These are phyloP conservation scores for Philereme transversata DNA, from an alignment of 2,888 invertebrate genomes.

Conservation along the genomic window DNA sequence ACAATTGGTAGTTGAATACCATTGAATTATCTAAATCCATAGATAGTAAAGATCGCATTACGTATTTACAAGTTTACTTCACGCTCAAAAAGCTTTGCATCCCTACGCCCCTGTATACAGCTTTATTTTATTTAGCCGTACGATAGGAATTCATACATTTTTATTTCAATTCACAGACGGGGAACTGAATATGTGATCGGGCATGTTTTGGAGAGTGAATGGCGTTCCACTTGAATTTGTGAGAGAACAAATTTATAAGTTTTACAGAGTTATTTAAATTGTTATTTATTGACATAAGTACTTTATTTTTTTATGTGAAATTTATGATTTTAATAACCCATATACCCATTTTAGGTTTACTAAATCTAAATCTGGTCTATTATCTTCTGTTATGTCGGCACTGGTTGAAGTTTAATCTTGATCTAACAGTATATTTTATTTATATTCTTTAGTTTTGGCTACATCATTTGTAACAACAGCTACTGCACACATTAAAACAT, in stretches of 20 bases:
- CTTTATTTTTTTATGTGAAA: no score
- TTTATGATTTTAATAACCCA: no score
- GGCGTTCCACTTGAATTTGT: constrained; percentile 18
- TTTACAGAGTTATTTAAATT: no score
- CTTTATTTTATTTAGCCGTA: constrained; percentile 63
- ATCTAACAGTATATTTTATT: no score
- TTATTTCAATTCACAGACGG: constrained; percentile 62
- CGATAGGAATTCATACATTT: constrained; percentile 62
- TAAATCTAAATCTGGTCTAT: no score
- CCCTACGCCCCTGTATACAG: constrained; percentile 33
- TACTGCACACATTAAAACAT: constrained; percentile 2
- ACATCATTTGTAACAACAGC: background rate
- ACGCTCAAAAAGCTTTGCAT: constrained; percentile 30
- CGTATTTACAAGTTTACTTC: constrained; percentile 36
- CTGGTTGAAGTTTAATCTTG: no score
- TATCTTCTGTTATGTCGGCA: no score
- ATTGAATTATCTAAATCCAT: constrained; percentile 17
- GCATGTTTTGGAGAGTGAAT: constrained; percentile 41
- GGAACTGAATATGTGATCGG: constrained; percentile 44
- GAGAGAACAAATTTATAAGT: background rate
- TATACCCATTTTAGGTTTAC: no score
- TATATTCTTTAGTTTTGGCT: no score
- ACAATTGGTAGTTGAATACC: background rate
- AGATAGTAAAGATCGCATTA: constrained; percentile 27
- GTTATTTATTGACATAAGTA: no score